These are phyloP conservation scores for Epinephelus malabaricus DNA, from an alignment of 2,797 vertebrate species.

Conservation along the genomic window DNA sequence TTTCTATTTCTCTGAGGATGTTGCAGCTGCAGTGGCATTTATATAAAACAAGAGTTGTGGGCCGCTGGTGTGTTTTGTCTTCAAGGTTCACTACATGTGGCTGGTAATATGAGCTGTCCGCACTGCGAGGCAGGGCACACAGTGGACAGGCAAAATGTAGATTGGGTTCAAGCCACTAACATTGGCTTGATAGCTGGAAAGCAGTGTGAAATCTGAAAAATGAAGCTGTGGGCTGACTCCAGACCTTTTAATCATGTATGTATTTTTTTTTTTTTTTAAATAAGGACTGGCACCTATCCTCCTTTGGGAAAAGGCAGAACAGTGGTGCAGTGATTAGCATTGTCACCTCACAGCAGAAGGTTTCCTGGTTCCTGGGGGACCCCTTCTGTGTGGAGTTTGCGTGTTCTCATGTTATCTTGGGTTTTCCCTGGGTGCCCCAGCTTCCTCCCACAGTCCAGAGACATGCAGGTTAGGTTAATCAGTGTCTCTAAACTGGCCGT, in stretches of 20 bases:
- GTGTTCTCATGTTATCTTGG: too few relatives aligned
- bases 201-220: neutral
- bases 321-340: too few relatives aligned
- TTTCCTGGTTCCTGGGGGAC: too few relatives aligned
- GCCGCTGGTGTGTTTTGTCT: neutral
- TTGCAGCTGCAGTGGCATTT: constrained; percentile 7
- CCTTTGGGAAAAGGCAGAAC: neutral
- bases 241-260: neutral
- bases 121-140: neutral
- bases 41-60: neutral
- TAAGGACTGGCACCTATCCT: neutral
- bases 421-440: too few relatives aligned
- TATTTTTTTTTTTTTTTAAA: neutral
- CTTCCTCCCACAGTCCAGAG: too few relatives aligned
- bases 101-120: neutral
- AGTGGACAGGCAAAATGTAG: neutral
- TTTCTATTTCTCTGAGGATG: neutral
- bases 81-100: neutral
- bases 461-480: too few relatives aligned
- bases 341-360: too few relatives aligned
- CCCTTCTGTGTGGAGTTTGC: too few relatives aligned
- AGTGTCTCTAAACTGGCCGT: too few relatives aligned
- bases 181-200: neutral
- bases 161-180: neutral
- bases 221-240: neutral